Base-by-base conservation (phyloP, 2,888 invertebrate species). In the Acanthosepion esculentum region DNA sequence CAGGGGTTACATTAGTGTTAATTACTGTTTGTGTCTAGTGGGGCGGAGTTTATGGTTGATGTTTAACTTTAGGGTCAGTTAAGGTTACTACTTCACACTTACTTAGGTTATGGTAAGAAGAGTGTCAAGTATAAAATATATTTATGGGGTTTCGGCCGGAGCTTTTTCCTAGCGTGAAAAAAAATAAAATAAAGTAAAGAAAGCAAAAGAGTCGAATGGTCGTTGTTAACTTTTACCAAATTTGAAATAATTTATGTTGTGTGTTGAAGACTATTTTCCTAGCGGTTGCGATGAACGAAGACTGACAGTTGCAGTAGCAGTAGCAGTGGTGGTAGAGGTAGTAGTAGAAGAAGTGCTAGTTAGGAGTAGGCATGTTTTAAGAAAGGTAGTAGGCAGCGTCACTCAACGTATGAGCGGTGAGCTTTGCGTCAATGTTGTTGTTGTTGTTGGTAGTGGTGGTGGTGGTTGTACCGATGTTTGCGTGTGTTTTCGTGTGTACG, bases 221-320 rank as follows among this genome's bases (percentile, higher is more conserved):
- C 33, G 15, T 78, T 12, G n/a, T n/a, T n/a, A 15, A n/a, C n/a
- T n/a, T n/a, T 33, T 18, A 12, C 12, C 18, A n/a, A 78, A 41
- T 41, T 41, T 41, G 41, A 41, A 41, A 78, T 78, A 78, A 59
- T 59, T 59, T 78, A 33, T 33, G 18, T 78, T 78, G n/a, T n/a
- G 78, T 78, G n/a, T 78, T n/a, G n/a, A 78, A n/a, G 78, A 59
- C 20, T 59, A n/a, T 78, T 78, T 33, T 78, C n/a, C 78, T 78
- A 12, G 78, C n/a, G n/a, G 78, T 15, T 78, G 78, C 78, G n/a
- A 78, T n/a, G 78, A 33, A 12, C 78, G 78, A 33, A 78, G 15
- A 78, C n/a, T 78, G 78, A 78, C 78, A 78, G 78, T 78, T 33
- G 78, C 78, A 78, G 78, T 78, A 78, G 78, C n/a, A 78, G n/a